These are phyloP conservation scores for Spodoptera picta DNA, from an alignment of 2,888 invertebrate genomes.

Conservation along the genomic window DNA sequence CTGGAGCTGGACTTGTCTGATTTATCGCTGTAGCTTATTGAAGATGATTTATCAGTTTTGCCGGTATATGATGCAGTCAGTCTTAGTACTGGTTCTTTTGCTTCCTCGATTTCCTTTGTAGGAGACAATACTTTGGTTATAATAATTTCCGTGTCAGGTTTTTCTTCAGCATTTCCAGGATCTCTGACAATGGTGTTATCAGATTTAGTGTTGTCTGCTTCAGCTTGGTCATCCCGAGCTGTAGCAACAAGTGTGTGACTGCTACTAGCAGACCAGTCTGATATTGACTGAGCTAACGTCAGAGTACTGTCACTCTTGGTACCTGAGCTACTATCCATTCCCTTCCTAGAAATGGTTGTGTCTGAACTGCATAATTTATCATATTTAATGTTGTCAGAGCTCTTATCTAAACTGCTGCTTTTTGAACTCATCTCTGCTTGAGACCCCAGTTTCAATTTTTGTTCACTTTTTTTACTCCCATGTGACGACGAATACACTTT, in stretches of 20 bases:
- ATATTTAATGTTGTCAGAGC: constrained; percentile 87
- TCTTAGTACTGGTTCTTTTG: constrained; percentile 75
- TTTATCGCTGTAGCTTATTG: constrained; percentile 86
- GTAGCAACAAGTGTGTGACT: constrained; percentile 93
- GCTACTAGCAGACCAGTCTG: constrained; percentile 95
- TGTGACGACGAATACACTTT: constrained; percentile 90
- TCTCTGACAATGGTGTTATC: constrained; percentile 85
- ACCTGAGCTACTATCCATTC: constrained; percentile 90
- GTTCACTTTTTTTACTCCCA: constrained; percentile 85
- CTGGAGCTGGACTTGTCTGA: constrained; percentile 87
- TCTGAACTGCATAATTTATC: constrained; percentile 90
- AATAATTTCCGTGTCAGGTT: constrained; percentile 63
- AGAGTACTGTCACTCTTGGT: constrained; percentile 94
- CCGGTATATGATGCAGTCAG: constrained; percentile 73
- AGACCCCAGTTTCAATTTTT: constrained; percentile 79
- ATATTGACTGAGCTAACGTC: constrained; percentile 93
- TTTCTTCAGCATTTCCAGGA: constrained; percentile 62
- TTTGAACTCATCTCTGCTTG: constrained; percentile 88
- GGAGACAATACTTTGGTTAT: constrained; percentile 65
- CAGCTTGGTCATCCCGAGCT: constrained; percentile 82
- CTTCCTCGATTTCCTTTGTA: constrained; percentile 62
- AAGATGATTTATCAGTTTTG: constrained; percentile 83
- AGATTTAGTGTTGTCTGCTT: constrained; percentile 81
- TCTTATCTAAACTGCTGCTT: constrained; percentile 89
- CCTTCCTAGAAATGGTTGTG: constrained; percentile 85